Evolutionary conservation across 2,113 vertebrate genomes (phyloP).

Genomic region (Nibea albiflora): DNA sequence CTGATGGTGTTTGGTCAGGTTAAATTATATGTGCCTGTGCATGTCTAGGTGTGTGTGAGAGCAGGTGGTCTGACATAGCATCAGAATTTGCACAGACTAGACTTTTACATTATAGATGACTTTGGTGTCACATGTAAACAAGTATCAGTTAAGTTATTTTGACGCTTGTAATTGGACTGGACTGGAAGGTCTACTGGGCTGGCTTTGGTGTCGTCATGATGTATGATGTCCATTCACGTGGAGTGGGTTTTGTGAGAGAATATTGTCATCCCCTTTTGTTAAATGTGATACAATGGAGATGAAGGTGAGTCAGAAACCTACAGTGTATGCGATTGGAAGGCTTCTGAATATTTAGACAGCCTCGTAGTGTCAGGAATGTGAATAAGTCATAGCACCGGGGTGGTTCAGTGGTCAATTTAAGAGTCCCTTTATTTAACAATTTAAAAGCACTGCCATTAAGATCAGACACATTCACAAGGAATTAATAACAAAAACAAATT

Average conservation of each 20-base stretch:
- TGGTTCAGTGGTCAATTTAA: not conserved
- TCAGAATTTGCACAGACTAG: constrained; percentile 16
- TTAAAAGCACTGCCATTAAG: not conserved
- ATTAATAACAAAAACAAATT: not conserved
- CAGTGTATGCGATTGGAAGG: not conserved
- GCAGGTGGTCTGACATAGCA: not conserved
- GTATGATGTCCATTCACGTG: not conserved
- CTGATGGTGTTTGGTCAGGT: constrained; percentile 44
- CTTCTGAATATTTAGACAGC: not conserved
- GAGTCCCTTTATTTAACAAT: not conserved
- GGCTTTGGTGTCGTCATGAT: no score
- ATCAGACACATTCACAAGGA: not conserved
- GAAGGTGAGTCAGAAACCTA: not conserved
- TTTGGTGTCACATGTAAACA: no score
- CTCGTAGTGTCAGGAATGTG: not conserved
- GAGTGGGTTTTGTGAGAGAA: not conserved
- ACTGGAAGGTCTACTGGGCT: not conserved
- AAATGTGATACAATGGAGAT: not conserved
- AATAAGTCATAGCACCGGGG: not conserved
- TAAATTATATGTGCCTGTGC: constrained; percentile 26
- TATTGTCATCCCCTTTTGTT: not conserved
- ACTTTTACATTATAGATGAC: constrained; percentile 19
- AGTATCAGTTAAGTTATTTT: no score
- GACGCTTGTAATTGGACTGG: not conserved
- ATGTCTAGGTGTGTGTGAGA: not conserved